Percentiles rank a stretch among this genome's conserved stretches.
These are phyloP conservation scores for Cantharis nigra DNA, from an alignment of 2,888 invertebrate species.

Conservation along the genomic window DNA sequence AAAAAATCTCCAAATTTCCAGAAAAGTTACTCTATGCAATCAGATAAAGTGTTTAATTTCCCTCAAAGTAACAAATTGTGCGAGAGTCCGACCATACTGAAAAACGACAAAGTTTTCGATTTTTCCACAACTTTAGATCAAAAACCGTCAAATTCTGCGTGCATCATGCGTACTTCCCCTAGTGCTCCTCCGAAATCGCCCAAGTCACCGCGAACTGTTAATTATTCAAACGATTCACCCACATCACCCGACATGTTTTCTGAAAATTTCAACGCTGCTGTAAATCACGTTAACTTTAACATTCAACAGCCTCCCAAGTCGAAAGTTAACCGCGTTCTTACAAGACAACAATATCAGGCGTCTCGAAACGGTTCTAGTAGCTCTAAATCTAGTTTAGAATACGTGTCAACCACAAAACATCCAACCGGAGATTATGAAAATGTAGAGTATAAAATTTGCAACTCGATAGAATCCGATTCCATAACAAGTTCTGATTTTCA, in stretches of 20 bases:
- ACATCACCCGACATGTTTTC: conserved; percentile 26
- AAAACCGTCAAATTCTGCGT: conserved; percentile 34
- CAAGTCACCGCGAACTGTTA: conserved; percentile 43
- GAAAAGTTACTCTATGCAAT: conserved; percentile 45
- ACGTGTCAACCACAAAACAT: conserved; percentile 51
- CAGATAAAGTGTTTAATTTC: conserved; percentile 36
- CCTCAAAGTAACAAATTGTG: conserved; percentile 31
- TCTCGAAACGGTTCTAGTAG: conserved; percentile 50
- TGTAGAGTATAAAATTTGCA: conserved; percentile 54
- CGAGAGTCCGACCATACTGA: conserved; percentile 38
- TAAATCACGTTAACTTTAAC: conserved; percentile 46
- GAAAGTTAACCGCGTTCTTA: conserved; percentile 39
- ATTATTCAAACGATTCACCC: conserved; percentile 39
- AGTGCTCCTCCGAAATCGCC: conserved; percentile 44
- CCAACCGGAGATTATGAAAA: conserved; percentile 51
- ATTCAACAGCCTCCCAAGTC: conserved; percentile 49
- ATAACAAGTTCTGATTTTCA: conserved; percentile 38
- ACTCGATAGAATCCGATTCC: conserved; percentile 50
- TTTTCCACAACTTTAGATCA: conserved; percentile 29
- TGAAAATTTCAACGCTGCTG: conserved; percentile 34
- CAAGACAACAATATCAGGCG: conserved; percentile 47
- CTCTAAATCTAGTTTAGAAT: conserved; percentile 51
- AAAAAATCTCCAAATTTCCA: conserved; percentile 38
- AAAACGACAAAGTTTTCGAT: conserved; percentile 33
- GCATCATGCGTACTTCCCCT: conserved; percentile 30